phyloP scores from a whole-genome alignment of 1,140 invertebrate genomes.

The Harpegnathos saltator region DNA sequence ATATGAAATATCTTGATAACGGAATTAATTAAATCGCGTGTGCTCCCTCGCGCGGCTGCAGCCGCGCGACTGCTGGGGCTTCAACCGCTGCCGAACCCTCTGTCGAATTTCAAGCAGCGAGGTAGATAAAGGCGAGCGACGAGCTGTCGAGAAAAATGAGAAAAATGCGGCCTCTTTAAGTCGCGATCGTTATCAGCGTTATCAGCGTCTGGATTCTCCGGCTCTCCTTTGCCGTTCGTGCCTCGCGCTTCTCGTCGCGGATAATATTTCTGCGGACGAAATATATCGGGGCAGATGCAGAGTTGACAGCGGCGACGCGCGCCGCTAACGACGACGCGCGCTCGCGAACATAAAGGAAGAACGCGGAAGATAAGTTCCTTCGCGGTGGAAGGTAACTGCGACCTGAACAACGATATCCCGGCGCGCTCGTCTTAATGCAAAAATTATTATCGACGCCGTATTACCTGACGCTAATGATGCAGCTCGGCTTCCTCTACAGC shows the following conservation, averaged over 20 bases:
- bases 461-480: conserved; percentile 44
- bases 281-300: conserved; percentile 5
- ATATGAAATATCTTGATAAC: background rate
- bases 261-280: conserved; percentile 19
- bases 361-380: background rate
- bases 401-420: conserved; percentile 1
- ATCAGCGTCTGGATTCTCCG: background rate
- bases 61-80: no score
- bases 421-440: conserved; percentile 35
- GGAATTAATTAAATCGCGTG: no score
- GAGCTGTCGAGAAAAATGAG: no score
- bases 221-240: conserved; percentile 33
- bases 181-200: conserved; percentile 17
- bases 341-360: conserved; percentile 35
- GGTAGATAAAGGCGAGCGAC: no score
- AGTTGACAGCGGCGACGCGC: no score
- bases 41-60: no score
- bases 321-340: no score
- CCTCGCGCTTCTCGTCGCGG: background rate
- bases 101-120: conserved; percentile 12
- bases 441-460: conserved; percentile 45
- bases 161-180: background rate
- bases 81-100: no score
- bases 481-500: background rate
- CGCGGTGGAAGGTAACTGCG: background rate